phyloP scores from a whole-genome alignment of 1,140 invertebrate genomes.

The Idris sp. region DNA sequence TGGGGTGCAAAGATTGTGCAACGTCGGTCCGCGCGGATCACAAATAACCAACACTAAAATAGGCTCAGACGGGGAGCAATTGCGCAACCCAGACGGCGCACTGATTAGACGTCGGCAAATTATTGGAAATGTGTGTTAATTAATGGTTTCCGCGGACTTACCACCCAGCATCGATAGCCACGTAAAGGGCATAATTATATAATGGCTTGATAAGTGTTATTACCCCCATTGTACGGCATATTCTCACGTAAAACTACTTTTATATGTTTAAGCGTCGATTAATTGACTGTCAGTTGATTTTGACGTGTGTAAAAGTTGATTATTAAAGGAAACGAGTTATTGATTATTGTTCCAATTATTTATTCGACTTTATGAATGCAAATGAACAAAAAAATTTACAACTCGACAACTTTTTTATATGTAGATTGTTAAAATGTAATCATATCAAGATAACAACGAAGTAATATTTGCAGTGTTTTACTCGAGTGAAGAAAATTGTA shows the following conservation, averaged over 20 bases:
- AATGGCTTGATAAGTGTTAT: constrained; percentile 54
- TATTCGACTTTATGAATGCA: no score
- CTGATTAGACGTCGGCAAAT: constrained; percentile 27
- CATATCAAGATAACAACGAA: no score
- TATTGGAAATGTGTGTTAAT: constrained; percentile 49
- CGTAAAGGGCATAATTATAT: constrained; percentile 46
- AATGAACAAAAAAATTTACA: no score
- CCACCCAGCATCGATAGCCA: constrained; percentile 26
- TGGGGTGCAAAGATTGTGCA: constrained; percentile 5
- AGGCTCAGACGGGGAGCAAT: constrained; percentile 14
- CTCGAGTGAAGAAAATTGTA: no score
- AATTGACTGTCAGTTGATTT: constrained; percentile 2
- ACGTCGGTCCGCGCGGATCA: constrained; percentile 11
- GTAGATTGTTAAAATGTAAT: no score
- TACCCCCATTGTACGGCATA: constrained; percentile 27
- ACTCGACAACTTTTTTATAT: no score
- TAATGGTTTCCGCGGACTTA: constrained; percentile 39
- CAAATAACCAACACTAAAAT: constrained; percentile 42
- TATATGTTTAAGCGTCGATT: constrained; percentile 1
- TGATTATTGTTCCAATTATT: no score
- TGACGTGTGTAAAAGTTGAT: constrained; percentile 1
- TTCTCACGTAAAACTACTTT: constrained; percentile 34
- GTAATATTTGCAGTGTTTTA: no score
- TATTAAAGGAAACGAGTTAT: not conserved
- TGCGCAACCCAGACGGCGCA: constrained; percentile 25